Percentiles rank a stretch among this genome's conserved stretches.
These are phyloP conservation scores for Eupithecia insigniata DNA, from an alignment of 2,888 invertebrate genomes.

Conservation along the genomic window DNA sequence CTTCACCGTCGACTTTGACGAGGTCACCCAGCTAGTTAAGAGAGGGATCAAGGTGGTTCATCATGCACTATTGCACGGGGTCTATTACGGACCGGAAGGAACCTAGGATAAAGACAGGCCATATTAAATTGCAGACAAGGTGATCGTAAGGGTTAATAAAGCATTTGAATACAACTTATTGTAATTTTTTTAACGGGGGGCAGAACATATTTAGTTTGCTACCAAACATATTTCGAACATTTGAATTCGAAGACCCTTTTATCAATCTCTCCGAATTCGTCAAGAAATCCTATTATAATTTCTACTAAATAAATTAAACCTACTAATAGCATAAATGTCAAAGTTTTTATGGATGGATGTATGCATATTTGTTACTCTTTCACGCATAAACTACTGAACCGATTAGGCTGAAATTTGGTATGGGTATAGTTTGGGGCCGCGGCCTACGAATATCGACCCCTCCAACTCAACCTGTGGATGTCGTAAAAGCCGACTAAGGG, in stretches of 20 bases:
- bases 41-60: not conserved
- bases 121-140: not conserved
- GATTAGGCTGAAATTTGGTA: too few relatives aligned
- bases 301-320: too few relatives aligned
- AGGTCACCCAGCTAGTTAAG: not conserved
- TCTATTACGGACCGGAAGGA: constrained; percentile 60
- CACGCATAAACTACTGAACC: too few relatives aligned
- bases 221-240: not conserved
- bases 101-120: not conserved
- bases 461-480: too few relatives aligned
- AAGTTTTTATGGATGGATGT: too few relatives aligned
- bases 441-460: too few relatives aligned
- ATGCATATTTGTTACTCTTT: too few relatives aligned
- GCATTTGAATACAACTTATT: not conserved
- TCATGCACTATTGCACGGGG: constrained; percentile 55
- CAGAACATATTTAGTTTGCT: not conserved
- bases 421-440: too few relatives aligned
- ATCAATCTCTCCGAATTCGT: not conserved
- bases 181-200: not conserved
- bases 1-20: constrained; percentile 54
- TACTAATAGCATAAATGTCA: too few relatives aligned
- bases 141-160: not conserved
- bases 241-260: not conserved
- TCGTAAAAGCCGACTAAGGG: too few relatives aligned
- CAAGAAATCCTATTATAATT: too few relatives aligned